A percentile compares a stretch with the other conserved stretches of the same genome.
Evolutionary conservation across 2,888 invertebrate genomes (phyloP).

Genomic region (Flexamia atlantica): DNA sequence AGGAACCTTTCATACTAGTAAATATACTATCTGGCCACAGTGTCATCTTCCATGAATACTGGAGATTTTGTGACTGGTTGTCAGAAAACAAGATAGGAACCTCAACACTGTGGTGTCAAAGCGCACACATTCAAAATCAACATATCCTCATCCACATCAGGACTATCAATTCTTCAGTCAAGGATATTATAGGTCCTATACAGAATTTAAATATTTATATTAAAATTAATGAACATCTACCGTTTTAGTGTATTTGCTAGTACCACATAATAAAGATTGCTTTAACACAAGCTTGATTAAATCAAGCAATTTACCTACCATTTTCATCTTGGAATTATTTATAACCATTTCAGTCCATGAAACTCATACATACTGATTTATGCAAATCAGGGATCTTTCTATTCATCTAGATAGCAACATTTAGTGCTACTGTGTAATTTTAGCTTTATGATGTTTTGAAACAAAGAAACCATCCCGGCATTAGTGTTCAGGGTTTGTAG

Average conservation of each 20-base stretch:
- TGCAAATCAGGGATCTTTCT: not conserved
- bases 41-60: too few relatives aligned
- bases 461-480: not conserved
- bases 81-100: too few relatives aligned
- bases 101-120: too few relatives aligned
- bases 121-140: too few relatives aligned
- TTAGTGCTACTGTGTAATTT: not conserved
- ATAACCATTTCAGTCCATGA: not conserved
- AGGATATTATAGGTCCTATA: too few relatives aligned
- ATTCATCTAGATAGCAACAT: constrained; percentile 9
- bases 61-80: too few relatives aligned
- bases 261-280: not conserved
- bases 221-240: too few relatives aligned
- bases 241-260: too few relatives aligned
- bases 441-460: not conserved
- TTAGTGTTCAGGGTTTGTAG: constrained; percentile 16
- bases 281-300: not conserved
- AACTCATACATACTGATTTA: not conserved
- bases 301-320: not conserved
- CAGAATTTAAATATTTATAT: too few relatives aligned
- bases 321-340: not conserved
- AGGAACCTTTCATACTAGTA: not conserved
- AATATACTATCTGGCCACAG: too few relatives aligned
- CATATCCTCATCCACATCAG: too few relatives aligned
- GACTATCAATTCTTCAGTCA: too few relatives aligned